A percentile compares a stretch with the other conserved stretches of the same genome.
These are phyloP conservation scores for Helarctos malayanus DNA, from an alignment of 2,797 vertebrate species.

Conservation along the genomic window DNA sequence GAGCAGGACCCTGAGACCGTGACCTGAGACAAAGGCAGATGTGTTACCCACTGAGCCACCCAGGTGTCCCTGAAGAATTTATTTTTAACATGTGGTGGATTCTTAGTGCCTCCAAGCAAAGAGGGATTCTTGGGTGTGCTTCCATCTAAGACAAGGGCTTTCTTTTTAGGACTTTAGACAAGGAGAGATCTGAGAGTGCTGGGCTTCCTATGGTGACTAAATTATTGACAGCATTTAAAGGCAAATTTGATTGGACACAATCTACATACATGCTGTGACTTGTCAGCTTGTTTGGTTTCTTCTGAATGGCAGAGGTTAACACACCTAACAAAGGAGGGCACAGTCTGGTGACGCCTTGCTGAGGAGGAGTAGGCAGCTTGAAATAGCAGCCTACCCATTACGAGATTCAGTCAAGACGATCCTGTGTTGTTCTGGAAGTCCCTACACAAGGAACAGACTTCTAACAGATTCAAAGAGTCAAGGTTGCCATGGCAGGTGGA, in stretches of 20 bases:
- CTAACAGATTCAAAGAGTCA: neutral
- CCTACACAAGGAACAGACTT: neutral
- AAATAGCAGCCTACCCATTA: constrained; percentile 3
- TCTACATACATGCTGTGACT: neutral
- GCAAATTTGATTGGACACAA: neutral
- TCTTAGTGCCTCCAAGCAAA: constrained; percentile 8
- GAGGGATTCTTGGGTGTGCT: neutral
- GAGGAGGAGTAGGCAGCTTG: neutral
- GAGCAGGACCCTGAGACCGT: neutral
- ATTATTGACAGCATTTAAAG: neutral
- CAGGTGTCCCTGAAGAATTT: neutral
- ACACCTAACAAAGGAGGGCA: neutral
- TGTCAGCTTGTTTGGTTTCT: constrained; percentile 6
- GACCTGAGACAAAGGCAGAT: neutral
- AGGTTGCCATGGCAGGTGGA: neutral
- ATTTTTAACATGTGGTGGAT: neutral
- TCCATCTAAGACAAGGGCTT: neutral
- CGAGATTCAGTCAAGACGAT: constrained; percentile 23
- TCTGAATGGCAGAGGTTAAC: constrained; percentile 62
- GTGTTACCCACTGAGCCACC: neutral
- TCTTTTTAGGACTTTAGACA: neutral
- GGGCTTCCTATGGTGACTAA: neutral
- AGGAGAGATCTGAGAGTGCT: neutral
- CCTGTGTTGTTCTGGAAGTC: constrained; percentile 13
- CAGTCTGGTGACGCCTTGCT: neutral